Evolutionary conservation across 2,113 vertebrate genomes (phyloP).

Genomic region (Diadophis punctatus): DNA sequence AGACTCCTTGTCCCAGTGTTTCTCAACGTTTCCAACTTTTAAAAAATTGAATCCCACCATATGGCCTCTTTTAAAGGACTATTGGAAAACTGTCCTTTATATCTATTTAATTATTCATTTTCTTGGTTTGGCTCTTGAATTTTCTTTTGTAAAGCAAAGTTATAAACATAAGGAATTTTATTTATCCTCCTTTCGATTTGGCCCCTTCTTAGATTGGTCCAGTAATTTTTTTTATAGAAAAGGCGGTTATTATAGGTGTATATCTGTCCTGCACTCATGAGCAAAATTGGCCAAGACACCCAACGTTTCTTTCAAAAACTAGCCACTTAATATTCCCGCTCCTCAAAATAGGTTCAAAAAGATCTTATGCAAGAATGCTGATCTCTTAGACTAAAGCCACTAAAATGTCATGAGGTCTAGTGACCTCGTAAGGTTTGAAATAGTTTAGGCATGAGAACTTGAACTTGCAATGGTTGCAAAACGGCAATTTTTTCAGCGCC

Average conservation of each 20-base stretch:
- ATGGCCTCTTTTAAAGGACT: background rate
- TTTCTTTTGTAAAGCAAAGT: background rate
- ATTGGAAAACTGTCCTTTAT: background rate
- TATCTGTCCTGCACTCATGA: background rate
- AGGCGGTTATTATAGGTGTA: background rate
- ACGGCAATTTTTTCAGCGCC: background rate
- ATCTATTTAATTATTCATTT: background rate
- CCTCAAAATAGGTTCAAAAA: background rate
- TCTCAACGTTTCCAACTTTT: too few relatives aligned
- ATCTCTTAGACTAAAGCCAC: background rate
- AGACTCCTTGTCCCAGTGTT: too few relatives aligned
- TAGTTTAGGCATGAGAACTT: background rate
- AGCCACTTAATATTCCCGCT: background rate
- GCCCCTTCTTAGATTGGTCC: background rate
- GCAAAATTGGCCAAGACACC: background rate
- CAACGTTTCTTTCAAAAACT: background rate
- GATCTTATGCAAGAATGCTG: background rate
- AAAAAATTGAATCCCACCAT: too few relatives aligned
- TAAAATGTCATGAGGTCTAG: background rate
- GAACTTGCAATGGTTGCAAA: background rate
- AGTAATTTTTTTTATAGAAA: background rate
- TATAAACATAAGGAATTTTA: background rate
- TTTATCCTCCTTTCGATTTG: background rate
- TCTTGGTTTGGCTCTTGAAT: background rate
- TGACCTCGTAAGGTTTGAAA: background rate